Base-by-base conservation (phyloP, 2,888 invertebrate species). In the Carpatolechia fugitivella region DNA sequence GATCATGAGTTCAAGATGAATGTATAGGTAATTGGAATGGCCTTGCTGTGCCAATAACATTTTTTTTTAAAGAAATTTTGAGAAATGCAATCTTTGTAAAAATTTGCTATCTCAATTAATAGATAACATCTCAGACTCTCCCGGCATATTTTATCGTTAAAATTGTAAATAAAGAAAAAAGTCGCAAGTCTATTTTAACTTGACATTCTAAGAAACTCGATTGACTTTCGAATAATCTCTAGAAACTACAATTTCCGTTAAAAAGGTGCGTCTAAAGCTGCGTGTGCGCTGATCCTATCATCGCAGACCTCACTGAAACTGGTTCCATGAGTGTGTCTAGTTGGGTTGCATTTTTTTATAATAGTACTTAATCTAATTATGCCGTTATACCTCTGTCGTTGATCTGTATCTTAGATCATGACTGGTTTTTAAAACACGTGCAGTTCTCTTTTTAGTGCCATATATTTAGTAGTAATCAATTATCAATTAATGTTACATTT, bases 311-410 rank as follows among this genome's bases (percentile, higher is more conserved):
- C 6, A 6, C 11, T 14, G 36, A 41, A 54, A 62, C 61, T 57
- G 58, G 62, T 62, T 61, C 51, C 52, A 55, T 55, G 47, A 46
- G 58, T 57, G 51, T 66, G 64, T 67, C 65, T 65, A 65, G 68
- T 66, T 69, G 62, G 63, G 59, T 57, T 60, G 56, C 57, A 55
- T 52, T 60, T 61, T 61, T 61, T 52, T 24, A 24, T 24, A 24
- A 24, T n/a, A n/a, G n/a, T n/a, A 24, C 6, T 6, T 4, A 6
- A 24, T 61, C 58, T 56, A 52, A 63, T 60, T 57, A 57, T 60
- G 60, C 69, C 62, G 70, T 67, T 70, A 47, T 29, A 13, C 18
- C n/a, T n/a, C n/a, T 47, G 18, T 14, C 1, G 8, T 16, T 47
- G 51, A 49, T 53, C 53, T 58, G 36, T 54, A 52, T 60, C 54